Base-by-base conservation (phyloP, 2,113 vertebrate genomes). In the Aspidoscelis tigris region DNA sequence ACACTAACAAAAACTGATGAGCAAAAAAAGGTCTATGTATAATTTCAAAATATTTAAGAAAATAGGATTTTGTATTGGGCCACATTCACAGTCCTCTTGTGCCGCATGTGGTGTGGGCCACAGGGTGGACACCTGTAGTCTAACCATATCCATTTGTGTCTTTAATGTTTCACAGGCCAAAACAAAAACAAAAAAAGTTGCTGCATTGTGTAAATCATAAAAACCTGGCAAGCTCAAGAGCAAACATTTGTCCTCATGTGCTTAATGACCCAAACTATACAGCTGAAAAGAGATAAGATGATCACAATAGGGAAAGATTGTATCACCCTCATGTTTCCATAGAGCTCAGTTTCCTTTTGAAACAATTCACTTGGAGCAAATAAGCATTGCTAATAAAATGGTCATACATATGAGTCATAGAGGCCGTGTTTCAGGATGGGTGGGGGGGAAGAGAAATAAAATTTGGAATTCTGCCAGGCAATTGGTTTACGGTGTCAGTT, bases 251-350 rank as follows among this genome's bases (percentile, higher is more conserved):
- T 65, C 44, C 16, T n/a, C 84, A 0, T 8, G 82, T 87, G 53
- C 68, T 58, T 53, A 75, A 24, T 82, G 73, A 43, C n/a, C 76
- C 84, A 84, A 77, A 50, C 18, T 16, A 26, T 41, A 64, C 0
- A 75, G 58, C 66, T 85, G 84, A 87, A 88, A 76, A 0, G 9
- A 83, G 70, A 26, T 14, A 82, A 0, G 0, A 22, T 21, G 24
- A 82, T 83, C 78, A 18, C 65, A 70, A 3, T 58, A 82, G 61
- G 41, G 76, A 58, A 87, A 89, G 81, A 43, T 69, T 39, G 65
- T 41, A 81, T 83, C 66, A 85, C 78, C 7, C 75, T 85, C 84
- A 80, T 83, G 61, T 90, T 65, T 21, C 8, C 8, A 87, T 64
- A 71, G 61, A 66, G 65, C 68, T 81, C 64, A 33, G 7, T 78